These are phyloP conservation scores for Myodes glareolus DNA, from an alignment of 2,113 vertebrate genomes.

Conservation along the genomic window DNA sequence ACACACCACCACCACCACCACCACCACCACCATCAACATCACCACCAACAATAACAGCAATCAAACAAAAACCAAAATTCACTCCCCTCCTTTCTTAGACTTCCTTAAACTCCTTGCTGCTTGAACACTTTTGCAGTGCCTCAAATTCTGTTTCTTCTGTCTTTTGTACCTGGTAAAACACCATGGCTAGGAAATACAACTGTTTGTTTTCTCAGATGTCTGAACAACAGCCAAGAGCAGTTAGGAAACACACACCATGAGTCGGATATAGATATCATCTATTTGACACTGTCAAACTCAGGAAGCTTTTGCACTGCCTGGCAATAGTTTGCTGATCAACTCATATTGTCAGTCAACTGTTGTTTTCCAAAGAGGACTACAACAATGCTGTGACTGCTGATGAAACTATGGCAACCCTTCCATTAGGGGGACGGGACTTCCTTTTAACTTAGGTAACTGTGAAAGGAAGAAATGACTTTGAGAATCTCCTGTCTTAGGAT, in stretches of 20 bases:
- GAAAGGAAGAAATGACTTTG: neutral
- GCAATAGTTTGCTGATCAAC: neutral
- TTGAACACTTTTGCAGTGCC: neutral
- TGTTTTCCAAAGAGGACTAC: neutral
- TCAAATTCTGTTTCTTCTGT: neutral
- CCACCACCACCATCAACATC: neutral
- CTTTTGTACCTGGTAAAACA: neutral
- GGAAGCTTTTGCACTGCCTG: neutral
- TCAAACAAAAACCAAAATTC: neutral
- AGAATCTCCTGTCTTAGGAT: neutral
- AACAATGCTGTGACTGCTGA: neutral
- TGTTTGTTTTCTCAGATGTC: neutral
- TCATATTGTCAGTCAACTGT: neutral
- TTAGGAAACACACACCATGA: neutral
- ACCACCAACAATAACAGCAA: neutral
- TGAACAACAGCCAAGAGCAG: neutral
- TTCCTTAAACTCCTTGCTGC: neutral
- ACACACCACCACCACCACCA: neutral
- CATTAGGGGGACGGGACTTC: neutral
- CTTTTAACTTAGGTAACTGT: neutral
- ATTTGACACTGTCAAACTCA: neutral
- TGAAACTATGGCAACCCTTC: neutral
- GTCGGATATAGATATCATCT: neutral
- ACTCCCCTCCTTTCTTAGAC: neutral
- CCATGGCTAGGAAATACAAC: neutral